Evolutionary conservation across 1,140 invertebrate species (phyloP).

Genomic region (Aethina tumida): DNA sequence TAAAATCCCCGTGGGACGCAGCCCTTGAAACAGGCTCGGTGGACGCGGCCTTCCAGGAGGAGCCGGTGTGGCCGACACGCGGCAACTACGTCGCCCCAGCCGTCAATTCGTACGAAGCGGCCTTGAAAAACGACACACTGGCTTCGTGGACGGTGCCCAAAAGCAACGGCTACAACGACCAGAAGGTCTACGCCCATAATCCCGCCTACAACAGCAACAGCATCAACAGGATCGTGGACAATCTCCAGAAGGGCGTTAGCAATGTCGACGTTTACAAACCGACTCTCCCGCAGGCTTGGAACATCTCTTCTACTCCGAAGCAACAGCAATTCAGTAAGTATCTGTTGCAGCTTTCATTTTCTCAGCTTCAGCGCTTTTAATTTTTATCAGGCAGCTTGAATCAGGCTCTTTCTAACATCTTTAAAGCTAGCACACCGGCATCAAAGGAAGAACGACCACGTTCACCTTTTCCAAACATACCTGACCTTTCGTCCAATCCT

Average conservation of each 20-base stretch:
- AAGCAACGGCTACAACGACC: slow-evolving; percentile 16
- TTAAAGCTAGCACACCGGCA: slow-evolving; percentile 8
- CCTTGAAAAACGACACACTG: slow-evolving; percentile 28
- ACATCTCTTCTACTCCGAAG: slow-evolving; percentile 26
- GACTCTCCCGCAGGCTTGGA: slow-evolving; percentile 44
- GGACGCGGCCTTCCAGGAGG: slow-evolving; percentile 53
- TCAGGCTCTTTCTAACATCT: slow-evolving; percentile 19
- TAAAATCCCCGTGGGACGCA: slow-evolving; percentile 65
- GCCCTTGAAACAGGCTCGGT: slow-evolving; percentile 60
- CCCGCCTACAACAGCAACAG: slow-evolving; percentile 35
- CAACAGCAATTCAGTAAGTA: slow-evolving; percentile 26
- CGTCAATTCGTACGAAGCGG: slow-evolving; percentile 33
- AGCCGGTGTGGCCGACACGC: slow-evolving; percentile 27
- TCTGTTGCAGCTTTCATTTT: background rate
- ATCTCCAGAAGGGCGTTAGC: slow-evolving; percentile 31
- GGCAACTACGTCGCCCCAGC: slow-evolving; percentile 30
- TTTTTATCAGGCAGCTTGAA: slow-evolving; percentile 24
- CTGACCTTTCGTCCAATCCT: slow-evolving; percentile 22
- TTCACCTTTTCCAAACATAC: slow-evolving; percentile 29
- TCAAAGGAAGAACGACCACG: slow-evolving; percentile 14
- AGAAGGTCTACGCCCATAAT: slow-evolving; percentile 31
- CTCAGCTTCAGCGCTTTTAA: background rate
- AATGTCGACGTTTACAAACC: slow-evolving; percentile 40
- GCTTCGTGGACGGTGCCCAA: slow-evolving; percentile 26
- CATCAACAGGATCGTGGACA: slow-evolving; percentile 34